Conservation (phyloP, 2,113 vertebrate species). For the Paramormyrops kingsleyae region DNA sequence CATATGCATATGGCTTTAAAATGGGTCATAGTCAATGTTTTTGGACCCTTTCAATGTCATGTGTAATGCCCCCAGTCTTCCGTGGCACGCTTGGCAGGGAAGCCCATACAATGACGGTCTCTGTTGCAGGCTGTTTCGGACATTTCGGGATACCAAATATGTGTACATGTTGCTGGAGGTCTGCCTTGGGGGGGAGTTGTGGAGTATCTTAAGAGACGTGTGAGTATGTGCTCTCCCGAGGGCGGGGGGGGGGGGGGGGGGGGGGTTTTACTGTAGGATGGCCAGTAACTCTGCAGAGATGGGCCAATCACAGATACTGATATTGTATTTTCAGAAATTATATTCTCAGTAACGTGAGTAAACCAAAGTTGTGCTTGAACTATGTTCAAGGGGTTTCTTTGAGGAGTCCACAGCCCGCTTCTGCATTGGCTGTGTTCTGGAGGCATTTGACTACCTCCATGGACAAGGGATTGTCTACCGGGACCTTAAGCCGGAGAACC, state of each 20-base stretch:
- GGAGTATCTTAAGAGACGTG: slow-evolving; percentile 89
- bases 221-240: slow-evolving; percentile 53
- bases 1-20: not conserved
- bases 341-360: not conserved
- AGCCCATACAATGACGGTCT: not conserved
- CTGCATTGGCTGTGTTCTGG: slow-evolving; percentile 62
- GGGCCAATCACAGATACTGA: not conserved
- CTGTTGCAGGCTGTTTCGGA: slow-evolving; percentile 75
- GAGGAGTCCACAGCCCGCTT: slow-evolving; percentile 60
- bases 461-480: slow-evolving; percentile 57
- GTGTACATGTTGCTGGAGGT: slow-evolving; percentile 89
- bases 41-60: not conserved
- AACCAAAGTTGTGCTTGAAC: not conserved
- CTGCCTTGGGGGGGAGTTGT: slow-evolving; percentile 85
- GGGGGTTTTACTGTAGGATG: not conserved
- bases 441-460: slow-evolving; percentile 67
- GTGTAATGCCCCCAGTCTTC: not conserved
- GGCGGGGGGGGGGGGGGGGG: too few species aligned
- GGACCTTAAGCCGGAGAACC: slow-evolving; percentile 68
- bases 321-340: not conserved
- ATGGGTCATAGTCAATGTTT: not conserved
- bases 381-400: slow-evolving; percentile 54
- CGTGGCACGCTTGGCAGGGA: not conserved
- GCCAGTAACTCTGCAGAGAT: not conserved
- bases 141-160: slow-evolving; percentile 81